Conservation (phyloP, 2,797 vertebrate species). For the Helarctos malayanus region DNA sequence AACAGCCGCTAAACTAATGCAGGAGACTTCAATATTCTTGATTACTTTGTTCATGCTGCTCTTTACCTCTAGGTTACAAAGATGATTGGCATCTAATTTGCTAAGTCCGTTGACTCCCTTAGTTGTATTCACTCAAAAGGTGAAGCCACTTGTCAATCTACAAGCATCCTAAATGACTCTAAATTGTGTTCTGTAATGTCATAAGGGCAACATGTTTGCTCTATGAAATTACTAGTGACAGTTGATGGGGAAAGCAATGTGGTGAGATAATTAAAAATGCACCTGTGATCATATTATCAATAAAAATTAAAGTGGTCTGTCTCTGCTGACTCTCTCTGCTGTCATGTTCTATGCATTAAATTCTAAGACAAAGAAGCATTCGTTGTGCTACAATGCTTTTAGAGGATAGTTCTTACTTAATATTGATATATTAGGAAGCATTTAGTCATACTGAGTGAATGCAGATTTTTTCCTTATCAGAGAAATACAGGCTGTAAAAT, state of each 20-base stretch:
- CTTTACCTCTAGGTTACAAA: not conserved
- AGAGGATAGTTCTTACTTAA: conserved; percentile 72
- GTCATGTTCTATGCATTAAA: conserved; percentile 67
- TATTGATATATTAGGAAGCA: conserved; percentile 75
- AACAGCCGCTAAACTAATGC: not conserved
- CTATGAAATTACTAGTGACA: conserved; percentile 86
- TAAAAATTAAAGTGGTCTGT: conserved; percentile 87
- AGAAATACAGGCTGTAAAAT: conserved; percentile 70
- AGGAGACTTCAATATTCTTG: not conserved
- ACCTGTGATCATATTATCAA: conserved; percentile 86
- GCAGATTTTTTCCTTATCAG: conserved; percentile 69
- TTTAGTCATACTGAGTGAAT: conserved; percentile 67
- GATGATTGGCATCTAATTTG: conserved; percentile 69
- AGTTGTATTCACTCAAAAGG: conserved; percentile 24
- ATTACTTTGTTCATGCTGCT: not conserved
- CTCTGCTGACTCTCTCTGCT: conserved; percentile 74
- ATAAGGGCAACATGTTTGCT: conserved; percentile 77
- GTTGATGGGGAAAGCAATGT: conserved; percentile 80
- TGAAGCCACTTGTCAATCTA: conserved; percentile 58
- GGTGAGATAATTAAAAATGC: conserved; percentile 86
- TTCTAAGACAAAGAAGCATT: conserved; percentile 85
- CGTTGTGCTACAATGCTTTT: conserved; percentile 63
- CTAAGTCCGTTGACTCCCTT: conserved; percentile 48
- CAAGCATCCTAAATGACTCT: conserved; percentile 61
- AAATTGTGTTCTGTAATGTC: conserved; percentile 69